phyloP scores from a whole-genome alignment of 1,140 invertebrate species.

The Temnothorax nylanderi region DNA sequence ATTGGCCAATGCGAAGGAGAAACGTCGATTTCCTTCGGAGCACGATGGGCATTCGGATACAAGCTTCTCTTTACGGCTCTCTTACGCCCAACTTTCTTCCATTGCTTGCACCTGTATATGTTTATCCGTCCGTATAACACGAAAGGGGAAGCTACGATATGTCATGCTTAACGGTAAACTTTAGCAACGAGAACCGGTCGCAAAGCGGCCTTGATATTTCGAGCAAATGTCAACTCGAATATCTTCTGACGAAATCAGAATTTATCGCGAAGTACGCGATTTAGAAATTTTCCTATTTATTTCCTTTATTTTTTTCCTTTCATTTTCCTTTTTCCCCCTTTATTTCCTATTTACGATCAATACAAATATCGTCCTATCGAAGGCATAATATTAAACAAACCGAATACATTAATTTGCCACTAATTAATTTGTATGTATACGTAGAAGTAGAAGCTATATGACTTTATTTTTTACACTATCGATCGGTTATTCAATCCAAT shows the following conservation, averaged over 20 bases:
- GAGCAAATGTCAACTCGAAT: conserved; percentile 35
- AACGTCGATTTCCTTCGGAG: conserved; percentile 17
- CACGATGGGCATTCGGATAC: background rate
- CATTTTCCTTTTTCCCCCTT: too few species aligned
- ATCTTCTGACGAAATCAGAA: background rate
- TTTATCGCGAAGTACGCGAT: background rate
- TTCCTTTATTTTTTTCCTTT: too few species aligned
- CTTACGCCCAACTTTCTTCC: conserved; percentile 19
- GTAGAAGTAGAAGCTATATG: background rate
- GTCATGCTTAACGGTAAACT: conserved; percentile 43
- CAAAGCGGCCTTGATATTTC: conserved; percentile 28
- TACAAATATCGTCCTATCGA: too few species aligned
- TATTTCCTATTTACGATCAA: too few species aligned
- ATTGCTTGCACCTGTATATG: background rate
- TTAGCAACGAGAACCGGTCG: conserved; percentile 41
- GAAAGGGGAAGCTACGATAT: conserved; percentile 5
- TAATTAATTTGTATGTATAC: background rate
- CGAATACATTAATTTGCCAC: background rate
- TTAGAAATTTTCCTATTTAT: background rate
- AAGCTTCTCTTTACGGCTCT: background rate
- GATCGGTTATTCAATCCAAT: background rate
- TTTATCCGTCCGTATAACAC: conserved; percentile 12
- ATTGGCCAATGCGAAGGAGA: conserved; percentile 8
- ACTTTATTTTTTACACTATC: background rate
- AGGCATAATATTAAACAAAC: background rate